Base-by-base conservation (phyloP, 2,113 vertebrate species). In the Dasyurus viverrinus region DNA sequence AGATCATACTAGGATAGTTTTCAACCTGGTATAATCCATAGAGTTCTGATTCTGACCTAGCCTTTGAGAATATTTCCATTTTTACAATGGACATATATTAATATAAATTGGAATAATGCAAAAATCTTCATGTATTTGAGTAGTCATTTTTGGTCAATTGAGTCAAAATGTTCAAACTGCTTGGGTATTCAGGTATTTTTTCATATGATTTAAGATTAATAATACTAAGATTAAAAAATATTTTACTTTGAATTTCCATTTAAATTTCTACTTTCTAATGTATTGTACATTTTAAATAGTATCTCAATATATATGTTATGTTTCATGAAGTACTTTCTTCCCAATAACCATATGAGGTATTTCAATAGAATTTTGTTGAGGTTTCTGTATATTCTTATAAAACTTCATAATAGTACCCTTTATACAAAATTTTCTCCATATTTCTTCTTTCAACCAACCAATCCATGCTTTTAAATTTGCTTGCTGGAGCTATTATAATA, bases 81-180 rank as follows among this genome's bases (percentile, higher is more conserved):
- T 76, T 76, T 76, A 16, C 36, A 76, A n/a, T 68, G 16, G 36
- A 76, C 3, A 76, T 8, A 76, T 68, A 36, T 3, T 68, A 2
- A 68, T 68, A 68, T 36, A 68, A 68, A 36, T 68, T 3, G 14
- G 0, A n/a, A 22, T 76, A 76, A 7, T n/a, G 3, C 19, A n/a
- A n/a, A 76, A 2, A 16, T n/a, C 1, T 1, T 76, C 36, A 0
- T 76, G 1, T n/a, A n/a, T 76, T n/a, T 19, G n/a, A n/a, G 3
- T 76, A 14, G 14, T 76, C 16, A 19, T 1, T 76, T 6, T 76
- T 76, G 4, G 36, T 76, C 36, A 76, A 76, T 19, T 76, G 36
- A 76, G 14, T n/a, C 68, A 76, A n/a, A n/a, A 19, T n/a, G 5
- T 19, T 19, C 36, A n/a, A 76, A n/a, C 3, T 76, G 4, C 0